A percentile compares a stretch with the other conserved stretches of the same genome.
These are phyloP conservation scores for Thyatira batis DNA, from an alignment of 2,888 invertebrate species.

Conservation along the genomic window DNA sequence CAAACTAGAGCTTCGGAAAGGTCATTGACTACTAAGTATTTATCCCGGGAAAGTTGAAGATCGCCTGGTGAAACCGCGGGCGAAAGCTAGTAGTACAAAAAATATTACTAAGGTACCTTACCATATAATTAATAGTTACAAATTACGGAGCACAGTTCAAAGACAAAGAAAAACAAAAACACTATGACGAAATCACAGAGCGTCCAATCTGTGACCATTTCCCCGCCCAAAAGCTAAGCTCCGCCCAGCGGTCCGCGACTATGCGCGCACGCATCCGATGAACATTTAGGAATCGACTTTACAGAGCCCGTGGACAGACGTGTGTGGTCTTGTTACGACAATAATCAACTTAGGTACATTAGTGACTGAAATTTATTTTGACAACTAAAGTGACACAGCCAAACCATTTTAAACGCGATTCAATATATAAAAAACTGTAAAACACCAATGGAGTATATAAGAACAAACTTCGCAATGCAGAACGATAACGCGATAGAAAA, in stretches of 20 bases:
- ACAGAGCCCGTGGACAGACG: not conserved
- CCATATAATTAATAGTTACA: too few species aligned
- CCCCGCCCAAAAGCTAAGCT: constrained; percentile 47
- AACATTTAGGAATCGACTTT: constrained; percentile 28
- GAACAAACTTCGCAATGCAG: constrained; percentile 41
- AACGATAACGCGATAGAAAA: constrained; percentile 29
- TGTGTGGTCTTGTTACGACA: not conserved
- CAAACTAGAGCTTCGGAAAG: too few species aligned
- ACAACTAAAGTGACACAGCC: too few species aligned
- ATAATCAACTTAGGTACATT: not conserved
- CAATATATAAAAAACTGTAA: too few species aligned
- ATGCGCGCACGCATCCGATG: constrained; percentile 27
- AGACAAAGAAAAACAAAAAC: not conserved
- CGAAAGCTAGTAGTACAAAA: too few species aligned
- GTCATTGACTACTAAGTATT: too few species aligned
- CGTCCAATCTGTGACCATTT: constrained; percentile 7
- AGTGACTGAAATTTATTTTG: too few species aligned
- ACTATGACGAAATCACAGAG: not conserved
- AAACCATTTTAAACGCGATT: too few species aligned
- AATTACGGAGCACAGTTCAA: not conserved
- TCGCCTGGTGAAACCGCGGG: too few species aligned
- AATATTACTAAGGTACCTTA: too few species aligned
- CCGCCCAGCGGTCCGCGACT: constrained; percentile 35
- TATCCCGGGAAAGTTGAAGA: too few species aligned
- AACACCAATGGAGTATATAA: constrained; percentile 35